These are phyloP conservation scores for Keiferia lycopersicella DNA, from an alignment of 2,888 invertebrate species.

Conservation along the genomic window DNA sequence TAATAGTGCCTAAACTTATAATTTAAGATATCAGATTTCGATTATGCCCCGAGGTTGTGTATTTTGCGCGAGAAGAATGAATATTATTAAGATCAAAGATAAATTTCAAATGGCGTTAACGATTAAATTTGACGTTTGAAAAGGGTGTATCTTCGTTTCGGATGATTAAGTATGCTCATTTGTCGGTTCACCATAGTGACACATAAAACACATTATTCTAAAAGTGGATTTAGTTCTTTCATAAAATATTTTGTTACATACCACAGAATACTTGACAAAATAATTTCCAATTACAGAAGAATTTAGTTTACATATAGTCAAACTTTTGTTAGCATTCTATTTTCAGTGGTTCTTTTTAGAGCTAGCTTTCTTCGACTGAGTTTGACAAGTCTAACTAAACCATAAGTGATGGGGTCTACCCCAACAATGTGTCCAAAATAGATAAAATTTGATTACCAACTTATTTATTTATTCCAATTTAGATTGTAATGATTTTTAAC, in stretches of 20 bases:
- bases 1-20: not conserved
- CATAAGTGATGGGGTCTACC: too few relatives aligned
- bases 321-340: too few relatives aligned
- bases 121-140: slow-evolving; percentile 56
- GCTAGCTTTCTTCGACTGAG: too few relatives aligned
- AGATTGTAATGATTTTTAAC: too few relatives aligned
- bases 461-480: too few relatives aligned
- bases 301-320: too few relatives aligned
- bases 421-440: too few relatives aligned
- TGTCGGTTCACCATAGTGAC: slow-evolving; percentile 10
- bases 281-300: too few relatives aligned
- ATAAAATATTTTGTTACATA: not conserved
- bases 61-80: not conserved
- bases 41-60: slow-evolving; percentile 12
- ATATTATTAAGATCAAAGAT: slow-evolving; percentile 8
- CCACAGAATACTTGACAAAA: too few relatives aligned
- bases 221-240: not conserved
- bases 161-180: slow-evolving; percentile 21
- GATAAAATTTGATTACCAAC: too few relatives aligned
- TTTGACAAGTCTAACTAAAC: too few relatives aligned
- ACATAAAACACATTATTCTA: not conserved
- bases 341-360: too few relatives aligned
- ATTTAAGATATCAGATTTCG: slow-evolving; percentile 11
- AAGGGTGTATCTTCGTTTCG: slow-evolving; percentile 38
- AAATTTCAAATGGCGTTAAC: slow-evolving; percentile 41